A percentile compares a stretch with the other conserved stretches of the same genome.
These are phyloP conservation scores for Irena cyanogastra DNA, from an alignment of 2,113 vertebrate genomes.

Conservation along the genomic window DNA sequence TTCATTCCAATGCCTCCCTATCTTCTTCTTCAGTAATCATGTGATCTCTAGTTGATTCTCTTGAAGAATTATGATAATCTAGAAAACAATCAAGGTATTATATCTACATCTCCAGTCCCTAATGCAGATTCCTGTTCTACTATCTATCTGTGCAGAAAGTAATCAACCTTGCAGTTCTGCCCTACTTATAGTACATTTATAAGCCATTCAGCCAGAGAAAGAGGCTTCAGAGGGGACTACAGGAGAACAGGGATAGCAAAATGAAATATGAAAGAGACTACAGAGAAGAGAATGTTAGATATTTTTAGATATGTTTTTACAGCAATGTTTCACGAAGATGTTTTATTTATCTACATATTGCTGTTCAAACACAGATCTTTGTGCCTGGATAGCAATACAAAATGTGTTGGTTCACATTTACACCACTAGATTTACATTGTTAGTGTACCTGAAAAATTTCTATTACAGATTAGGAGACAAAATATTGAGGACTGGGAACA, in stretches of 20 bases:
- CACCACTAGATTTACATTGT: not conserved
- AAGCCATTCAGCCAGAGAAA: not conserved
- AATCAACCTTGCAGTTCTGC: not conserved
- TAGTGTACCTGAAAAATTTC: not conserved
- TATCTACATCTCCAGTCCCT: not conserved
- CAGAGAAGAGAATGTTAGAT: not conserved
- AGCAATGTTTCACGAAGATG: not conserved
- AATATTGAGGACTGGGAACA: not conserved
- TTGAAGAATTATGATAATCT: not conserved
- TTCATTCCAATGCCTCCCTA: not conserved
- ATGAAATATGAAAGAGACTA: not conserved
- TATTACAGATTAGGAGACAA: not conserved
- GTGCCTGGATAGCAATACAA: not conserved
- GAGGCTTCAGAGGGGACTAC: not conserved
- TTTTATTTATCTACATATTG: not conserved
- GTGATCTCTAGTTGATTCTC: not conserved
- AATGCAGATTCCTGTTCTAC: not conserved
- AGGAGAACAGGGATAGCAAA: not conserved
- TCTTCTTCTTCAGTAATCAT: not conserved
- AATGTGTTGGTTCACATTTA: not conserved
- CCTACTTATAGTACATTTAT: not conserved
- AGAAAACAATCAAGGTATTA: not conserved
- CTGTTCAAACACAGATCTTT: not conserved
- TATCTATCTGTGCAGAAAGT: not conserved
- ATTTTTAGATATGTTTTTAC: not conserved